Base-by-base conservation (phyloP, 92 coral and sea anemone genomes). In the Epizoanthus stellaris region DNA sequence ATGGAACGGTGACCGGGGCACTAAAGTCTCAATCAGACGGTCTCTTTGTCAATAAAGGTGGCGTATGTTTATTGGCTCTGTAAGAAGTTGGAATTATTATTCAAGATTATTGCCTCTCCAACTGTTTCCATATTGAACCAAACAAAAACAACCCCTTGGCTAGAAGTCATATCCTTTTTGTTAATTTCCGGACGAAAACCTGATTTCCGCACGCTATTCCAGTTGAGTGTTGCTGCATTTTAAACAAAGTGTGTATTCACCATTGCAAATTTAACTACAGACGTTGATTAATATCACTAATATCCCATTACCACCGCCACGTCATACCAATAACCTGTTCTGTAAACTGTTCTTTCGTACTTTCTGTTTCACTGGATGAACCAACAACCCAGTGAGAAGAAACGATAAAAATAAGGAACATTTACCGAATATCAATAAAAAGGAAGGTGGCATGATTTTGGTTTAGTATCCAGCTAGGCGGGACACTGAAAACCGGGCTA, bases 181-280 rank as follows among this genome's bases (percentile, higher is more conserved):
- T 73, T 73, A 45, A 70, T 73, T 73, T 73, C 77, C 77, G 62
- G 77, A 73, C 39, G 38, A 11, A 16, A 57, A 73, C 62, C 23
- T 73, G 77, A 59, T 38, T 45, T 73, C 77, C 38, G 34, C 60
- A 30, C 6, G 42, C 11, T 49, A 49, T 49, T 49, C 2, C 13
- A 49, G 56, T 36, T 68, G 59, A 20, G 30, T 52, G 14, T 52
- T 47, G 21, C 6, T 11, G 40, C 77, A 30, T 39, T 9, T 20
- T 45, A 73, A 9, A 73, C 62, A 47, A 73, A 14, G 49, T 38
- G 21, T 39, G 30, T 72, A n/a, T 19, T 72, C 36, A 45, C 58
- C 19, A 30, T 30, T 30, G 34, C 34, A 47, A 5, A 12, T 47
- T 45, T 72, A 23, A 17, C 19, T 14, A 12, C 47, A 72, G 2